These are phyloP conservation scores for Microcebus murinus DNA, from an alignment of 2,113 vertebrate genomes.

Conservation along the genomic window DNA sequence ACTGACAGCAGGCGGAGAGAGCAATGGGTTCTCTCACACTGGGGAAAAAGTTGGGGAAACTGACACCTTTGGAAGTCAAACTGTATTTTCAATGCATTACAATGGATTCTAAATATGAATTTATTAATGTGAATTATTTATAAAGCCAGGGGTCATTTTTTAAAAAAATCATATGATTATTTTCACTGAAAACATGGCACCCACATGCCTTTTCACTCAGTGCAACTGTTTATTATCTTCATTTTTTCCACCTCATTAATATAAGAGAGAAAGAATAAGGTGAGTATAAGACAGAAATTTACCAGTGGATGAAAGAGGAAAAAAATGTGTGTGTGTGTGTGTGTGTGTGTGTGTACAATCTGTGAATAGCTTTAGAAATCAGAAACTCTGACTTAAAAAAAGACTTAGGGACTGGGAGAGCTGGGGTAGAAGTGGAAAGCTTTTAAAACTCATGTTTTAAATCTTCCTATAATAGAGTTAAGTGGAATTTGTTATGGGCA, in stretches of 20 bases:
- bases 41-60: not conserved
- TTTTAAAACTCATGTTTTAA: conserved; percentile 25
- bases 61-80: not conserved
- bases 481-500: conserved; percentile 52
- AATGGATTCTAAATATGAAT: not conserved
- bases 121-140: not conserved
- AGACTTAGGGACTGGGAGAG: not conserved
- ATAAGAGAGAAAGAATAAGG: not conserved
- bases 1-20: not conserved
- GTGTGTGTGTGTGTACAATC: not conserved
- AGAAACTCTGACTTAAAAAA: not conserved
- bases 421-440: not conserved
- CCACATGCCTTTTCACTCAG: not conserved
- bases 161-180: not conserved
- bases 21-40: too few relatives aligned
- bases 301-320: not conserved
- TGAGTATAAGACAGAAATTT: not conserved
- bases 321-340: too few relatives aligned
- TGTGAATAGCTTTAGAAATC: not conserved
- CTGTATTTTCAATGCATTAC: not conserved
- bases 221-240: not conserved
- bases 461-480: conserved; percentile 24
- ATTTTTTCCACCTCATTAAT: not conserved
- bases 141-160: not conserved
- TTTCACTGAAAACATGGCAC: not conserved